These are phyloP conservation scores for Drosophila eohydei DNA, from an alignment of 2,888 invertebrate species.

Conservation along the genomic window DNA sequence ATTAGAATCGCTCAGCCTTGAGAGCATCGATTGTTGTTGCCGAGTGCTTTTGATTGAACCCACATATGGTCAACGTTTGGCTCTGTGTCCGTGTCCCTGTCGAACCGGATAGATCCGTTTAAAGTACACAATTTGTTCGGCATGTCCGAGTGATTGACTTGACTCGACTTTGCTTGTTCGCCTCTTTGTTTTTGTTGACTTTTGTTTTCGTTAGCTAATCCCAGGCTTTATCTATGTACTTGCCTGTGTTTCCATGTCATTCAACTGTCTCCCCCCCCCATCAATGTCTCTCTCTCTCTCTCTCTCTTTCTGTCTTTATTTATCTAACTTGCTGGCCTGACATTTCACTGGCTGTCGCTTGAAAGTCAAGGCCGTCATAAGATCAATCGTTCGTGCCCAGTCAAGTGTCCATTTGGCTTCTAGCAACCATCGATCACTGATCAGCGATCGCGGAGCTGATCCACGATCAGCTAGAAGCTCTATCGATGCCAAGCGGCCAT, in stretches of 20 bases:
- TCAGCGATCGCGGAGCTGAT: slow-evolving; percentile 41
- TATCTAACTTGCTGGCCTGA: slow-evolving; percentile 34
- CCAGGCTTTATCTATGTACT: slow-evolving; percentile 8
- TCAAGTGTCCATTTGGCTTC: slow-evolving; percentile 49
- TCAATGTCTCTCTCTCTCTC: neutral
- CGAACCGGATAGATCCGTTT: slow-evolving; percentile 64
- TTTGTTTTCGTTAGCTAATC: slow-evolving; percentile 38
- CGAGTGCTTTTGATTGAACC: slow-evolving; percentile 40
- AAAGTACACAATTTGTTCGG: slow-evolving; percentile 61
- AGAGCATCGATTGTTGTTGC: slow-evolving; percentile 51
- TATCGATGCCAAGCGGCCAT: slow-evolving; percentile 55
- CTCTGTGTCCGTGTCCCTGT: slow-evolving; percentile 29
- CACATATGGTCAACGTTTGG: slow-evolving; percentile 19
- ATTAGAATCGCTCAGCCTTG: slow-evolving; percentile 61
- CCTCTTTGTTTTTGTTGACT: slow-evolving; percentile 34
- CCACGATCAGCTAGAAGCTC: slow-evolving; percentile 47
- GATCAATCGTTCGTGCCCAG: slow-evolving; percentile 38
- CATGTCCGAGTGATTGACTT: slow-evolving; percentile 69
- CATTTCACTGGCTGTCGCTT: slow-evolving; percentile 55
- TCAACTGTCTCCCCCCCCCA: slow-evolving; percentile 31
- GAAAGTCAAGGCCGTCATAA: slow-evolving; percentile 69
- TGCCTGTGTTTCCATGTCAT: slow-evolving; percentile 38
- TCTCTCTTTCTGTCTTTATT: slow-evolving; percentile 1
- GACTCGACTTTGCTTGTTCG: slow-evolving; percentile 28
- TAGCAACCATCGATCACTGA: slow-evolving; percentile 43